A percentile compares a stretch with the other conserved stretches of the same genome.
Evolutionary conservation across 2,888 invertebrate genomes (phyloP).

Genomic region (Scaptomyza reducta): DNA sequence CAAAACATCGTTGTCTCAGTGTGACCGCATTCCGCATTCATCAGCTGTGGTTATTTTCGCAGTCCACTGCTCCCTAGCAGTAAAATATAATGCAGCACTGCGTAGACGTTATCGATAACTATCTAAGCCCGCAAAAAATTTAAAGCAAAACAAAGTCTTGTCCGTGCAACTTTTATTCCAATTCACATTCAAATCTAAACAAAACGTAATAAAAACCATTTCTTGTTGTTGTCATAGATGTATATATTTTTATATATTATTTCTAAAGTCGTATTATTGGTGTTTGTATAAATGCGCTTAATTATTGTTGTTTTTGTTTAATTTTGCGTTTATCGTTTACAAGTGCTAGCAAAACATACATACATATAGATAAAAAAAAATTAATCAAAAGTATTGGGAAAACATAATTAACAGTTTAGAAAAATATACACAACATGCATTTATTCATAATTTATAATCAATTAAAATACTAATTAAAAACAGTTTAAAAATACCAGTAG

Average conservation of each 20-base stretch:
- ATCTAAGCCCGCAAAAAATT: background rate
- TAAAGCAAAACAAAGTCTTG: background rate
- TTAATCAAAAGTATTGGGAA: slow-evolving; percentile 40
- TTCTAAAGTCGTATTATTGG: slow-evolving; percentile 54
- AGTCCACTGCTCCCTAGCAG: background rate
- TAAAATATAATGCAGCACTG: background rate
- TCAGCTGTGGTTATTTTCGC: slow-evolving; percentile 37
- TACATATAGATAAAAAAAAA: slow-evolving; percentile 40
- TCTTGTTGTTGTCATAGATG: slow-evolving; percentile 5
- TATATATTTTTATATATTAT: slow-evolving; percentile 52
- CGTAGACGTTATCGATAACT: slow-evolving; percentile 4
- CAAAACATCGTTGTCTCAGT: slow-evolving; percentile 41
- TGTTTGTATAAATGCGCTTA: slow-evolving; percentile 68
- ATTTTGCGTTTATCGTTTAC: slow-evolving; percentile 36
- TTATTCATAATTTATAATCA: slow-evolving; percentile 55
- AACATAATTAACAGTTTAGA: slow-evolving; percentile 50
- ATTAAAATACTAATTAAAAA: slow-evolving; percentile 66
- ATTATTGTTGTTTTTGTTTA: slow-evolving; percentile 42
- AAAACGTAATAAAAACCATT: background rate
- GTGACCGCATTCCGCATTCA: slow-evolving; percentile 35
- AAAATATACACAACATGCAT: slow-evolving; percentile 65
- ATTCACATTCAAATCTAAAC: too few relatives aligned
- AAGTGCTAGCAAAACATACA: slow-evolving; percentile 43
- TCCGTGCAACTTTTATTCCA: background rate
- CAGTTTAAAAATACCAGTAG: slow-evolving; percentile 54